These are phyloP conservation scores for Cydia amplana DNA, from an alignment of 1,140 invertebrate genomes.

Conservation along the genomic window DNA sequence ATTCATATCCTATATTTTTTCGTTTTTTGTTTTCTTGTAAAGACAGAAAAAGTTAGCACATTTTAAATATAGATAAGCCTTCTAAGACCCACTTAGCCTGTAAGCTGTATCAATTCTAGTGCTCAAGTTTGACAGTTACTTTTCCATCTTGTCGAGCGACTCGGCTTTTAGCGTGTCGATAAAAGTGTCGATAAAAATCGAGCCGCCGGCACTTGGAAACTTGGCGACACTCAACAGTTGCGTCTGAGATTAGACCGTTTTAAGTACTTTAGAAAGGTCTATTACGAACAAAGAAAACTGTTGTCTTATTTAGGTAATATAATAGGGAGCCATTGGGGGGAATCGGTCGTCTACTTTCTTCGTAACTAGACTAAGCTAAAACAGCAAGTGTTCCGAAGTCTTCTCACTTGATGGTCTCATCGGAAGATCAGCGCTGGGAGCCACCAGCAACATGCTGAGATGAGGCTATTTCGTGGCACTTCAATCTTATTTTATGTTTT, in stretches of 20 bases:
- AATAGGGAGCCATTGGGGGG: too few species aligned
- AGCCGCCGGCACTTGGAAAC: constrained; percentile 9
- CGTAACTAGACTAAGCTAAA: too few species aligned
- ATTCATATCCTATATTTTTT: too few species aligned
- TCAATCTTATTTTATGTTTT: too few species aligned
- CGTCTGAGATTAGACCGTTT: background rate
- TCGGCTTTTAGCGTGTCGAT: constrained; percentile 11
- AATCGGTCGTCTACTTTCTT: too few species aligned
- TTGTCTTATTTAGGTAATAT: too few species aligned
- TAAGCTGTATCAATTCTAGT: constrained; percentile 9
- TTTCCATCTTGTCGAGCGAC: constrained; percentile 22
- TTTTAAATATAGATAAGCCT: background rate
- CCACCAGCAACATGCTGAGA: too few species aligned
- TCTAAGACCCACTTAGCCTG: background rate
- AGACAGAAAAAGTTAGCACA: background rate
- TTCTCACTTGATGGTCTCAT: too few species aligned
- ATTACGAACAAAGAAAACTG: background rate
- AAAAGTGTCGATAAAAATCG: constrained; percentile 24
- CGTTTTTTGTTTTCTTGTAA: background rate
- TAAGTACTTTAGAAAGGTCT: background rate
- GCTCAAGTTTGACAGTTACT: constrained; percentile 30
- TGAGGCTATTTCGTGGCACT: too few species aligned
- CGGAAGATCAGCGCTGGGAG: too few species aligned
- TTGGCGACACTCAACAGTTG: background rate
- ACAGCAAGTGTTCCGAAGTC: too few species aligned